These are phyloP conservation scores for Melinaea menophilus DNA, from an alignment of 2,888 invertebrate genomes.

Conservation along the genomic window DNA sequence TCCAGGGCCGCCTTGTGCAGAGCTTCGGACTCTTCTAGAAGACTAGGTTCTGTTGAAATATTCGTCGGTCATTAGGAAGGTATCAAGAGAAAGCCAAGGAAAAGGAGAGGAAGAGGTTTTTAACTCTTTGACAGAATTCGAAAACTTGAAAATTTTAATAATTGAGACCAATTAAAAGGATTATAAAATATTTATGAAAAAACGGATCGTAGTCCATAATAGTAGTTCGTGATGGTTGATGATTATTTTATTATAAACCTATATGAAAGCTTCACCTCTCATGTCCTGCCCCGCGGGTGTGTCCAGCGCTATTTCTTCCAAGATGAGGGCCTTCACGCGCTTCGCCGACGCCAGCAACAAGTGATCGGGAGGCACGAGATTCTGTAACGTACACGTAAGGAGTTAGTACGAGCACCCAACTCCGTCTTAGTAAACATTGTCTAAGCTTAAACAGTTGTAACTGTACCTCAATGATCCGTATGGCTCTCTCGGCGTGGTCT, in stretches of 20 bases:
- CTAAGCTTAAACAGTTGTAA: no score
- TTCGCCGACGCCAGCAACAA: conserved; percentile 92
- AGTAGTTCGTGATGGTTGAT: background rate
- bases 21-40: conserved; percentile 88
- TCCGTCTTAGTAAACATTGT: background rate
- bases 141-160: background rate
- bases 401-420: background rate
- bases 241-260: background rate
- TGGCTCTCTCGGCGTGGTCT: conserved; percentile 89
- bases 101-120: no score
- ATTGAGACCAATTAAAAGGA: background rate
- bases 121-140: no score
- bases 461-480: conserved; percentile 83
- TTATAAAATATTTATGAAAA: background rate
- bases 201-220: background rate
- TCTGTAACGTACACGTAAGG: conserved; percentile 46
- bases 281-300: conserved; percentile 75
- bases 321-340: conserved; percentile 92
- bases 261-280: conserved; percentile 42
- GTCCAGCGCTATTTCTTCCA: conserved; percentile 96
- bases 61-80: background rate
- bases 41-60: conserved; percentile 67
- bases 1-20: conserved; percentile 90
- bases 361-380: conserved; percentile 88
- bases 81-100: no score